phyloP scores from a whole-genome alignment of 2,888 invertebrate species.

The Stenichneumon culpator region DNA sequence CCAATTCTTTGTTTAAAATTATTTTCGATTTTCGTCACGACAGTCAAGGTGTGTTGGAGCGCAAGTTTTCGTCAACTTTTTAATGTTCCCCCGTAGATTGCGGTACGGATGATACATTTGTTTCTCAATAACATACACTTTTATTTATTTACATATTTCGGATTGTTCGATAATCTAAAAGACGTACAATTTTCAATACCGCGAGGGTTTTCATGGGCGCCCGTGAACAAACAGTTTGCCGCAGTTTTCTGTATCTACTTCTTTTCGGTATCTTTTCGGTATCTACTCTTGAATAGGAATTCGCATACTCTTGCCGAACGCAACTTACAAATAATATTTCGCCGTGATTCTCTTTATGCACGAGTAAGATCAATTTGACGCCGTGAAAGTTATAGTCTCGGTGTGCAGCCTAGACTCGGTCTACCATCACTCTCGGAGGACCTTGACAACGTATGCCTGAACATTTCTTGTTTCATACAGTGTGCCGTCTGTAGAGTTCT shows the following conservation, averaged over 20 bases:
- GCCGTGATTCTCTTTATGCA: too few relatives aligned
- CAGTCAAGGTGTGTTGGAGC: neutral
- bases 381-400: neutral
- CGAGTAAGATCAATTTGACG: neutral
- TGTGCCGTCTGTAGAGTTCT: neutral
- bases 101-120: neutral
- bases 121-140: neutral
- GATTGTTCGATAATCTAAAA: neutral
- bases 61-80: neutral
- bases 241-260: too few relatives aligned
- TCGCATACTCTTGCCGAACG: too few relatives aligned
- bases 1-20: neutral
- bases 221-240: too few relatives aligned
- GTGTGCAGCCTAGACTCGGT: neutral
- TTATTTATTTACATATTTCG: neutral
- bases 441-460: constrained; percentile 50
- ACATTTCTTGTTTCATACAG: constrained; percentile 12
- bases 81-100: neutral
- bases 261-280: too few relatives aligned
- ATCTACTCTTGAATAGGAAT: too few relatives aligned
- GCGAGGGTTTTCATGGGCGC: too few relatives aligned
- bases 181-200: neutral
- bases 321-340: too few relatives aligned
- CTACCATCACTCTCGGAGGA: neutral
- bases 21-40: neutral